Evolutionary conservation across 1,140 invertebrate species (phyloP).

Genomic region (Ooceraea biroi): DNA sequence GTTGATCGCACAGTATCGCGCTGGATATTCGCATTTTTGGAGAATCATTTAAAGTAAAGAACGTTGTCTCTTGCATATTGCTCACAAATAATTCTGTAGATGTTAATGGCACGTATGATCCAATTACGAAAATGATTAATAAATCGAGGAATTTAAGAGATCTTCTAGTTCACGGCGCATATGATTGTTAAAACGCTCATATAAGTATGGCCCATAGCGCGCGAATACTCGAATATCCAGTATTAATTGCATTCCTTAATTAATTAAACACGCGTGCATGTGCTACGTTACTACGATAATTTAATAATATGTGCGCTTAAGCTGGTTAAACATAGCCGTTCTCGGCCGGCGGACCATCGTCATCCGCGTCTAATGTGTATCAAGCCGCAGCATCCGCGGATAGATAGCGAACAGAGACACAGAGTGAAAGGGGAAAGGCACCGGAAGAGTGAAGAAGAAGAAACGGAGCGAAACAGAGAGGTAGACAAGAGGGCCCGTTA

Average conservation of each 20-base stretch:
- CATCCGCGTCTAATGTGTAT: conserved; percentile 1
- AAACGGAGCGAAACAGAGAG: conserved; percentile 43
- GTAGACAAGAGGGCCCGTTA: conserved; percentile 49
- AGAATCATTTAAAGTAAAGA: conserved; percentile 22
- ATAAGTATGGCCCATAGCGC: neutral
- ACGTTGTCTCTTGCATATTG: neutral
- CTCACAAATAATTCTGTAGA: conserved; percentile 30
- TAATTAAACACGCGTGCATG: neutral
- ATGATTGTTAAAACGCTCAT: neutral
- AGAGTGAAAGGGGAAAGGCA: conserved; percentile 8
- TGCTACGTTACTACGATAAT: conserved; percentile 10
- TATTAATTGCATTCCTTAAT: conserved; percentile 16
- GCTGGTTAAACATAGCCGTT: conserved; percentile 3
- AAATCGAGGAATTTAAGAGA: conserved; percentile 25
- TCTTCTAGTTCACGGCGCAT: neutral
- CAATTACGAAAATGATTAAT: conserved; percentile 9
- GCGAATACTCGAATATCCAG: conserved; percentile 17
- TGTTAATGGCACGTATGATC: conserved; percentile 3
- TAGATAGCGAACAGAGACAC: conserved; percentile 25
- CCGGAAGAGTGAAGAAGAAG: conserved; percentile 17
- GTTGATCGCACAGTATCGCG: conserved; percentile 45
- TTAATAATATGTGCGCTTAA: conserved; percentile 18
- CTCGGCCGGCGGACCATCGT: neutral
- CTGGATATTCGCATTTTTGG: neutral
- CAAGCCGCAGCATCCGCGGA: conserved; percentile 13